Evolutionary conservation across 2,888 invertebrate genomes (phyloP).

Genomic region (Leucoptera coffeella): DNA sequence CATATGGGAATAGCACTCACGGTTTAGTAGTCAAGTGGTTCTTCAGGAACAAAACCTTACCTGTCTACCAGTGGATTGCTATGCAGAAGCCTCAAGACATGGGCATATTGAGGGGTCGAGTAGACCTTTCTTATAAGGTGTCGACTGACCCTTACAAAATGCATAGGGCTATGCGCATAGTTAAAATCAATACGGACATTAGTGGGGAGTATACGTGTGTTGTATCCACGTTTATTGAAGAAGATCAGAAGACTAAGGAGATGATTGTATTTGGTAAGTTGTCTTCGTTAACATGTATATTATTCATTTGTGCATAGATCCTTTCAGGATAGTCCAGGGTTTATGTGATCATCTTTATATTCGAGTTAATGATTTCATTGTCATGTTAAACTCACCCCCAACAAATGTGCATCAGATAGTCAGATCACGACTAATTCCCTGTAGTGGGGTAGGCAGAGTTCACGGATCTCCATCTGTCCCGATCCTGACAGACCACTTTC

Average conservation of each 20-base stretch:
- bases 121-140: slow-evolving; percentile 61
- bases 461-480: too few relatives aligned
- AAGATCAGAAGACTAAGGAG: slow-evolving; percentile 58
- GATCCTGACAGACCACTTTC: too few relatives aligned
- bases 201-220: slow-evolving; percentile 70
- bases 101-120: slow-evolving; percentile 44
- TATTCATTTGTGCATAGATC: neutral
- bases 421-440: too few relatives aligned
- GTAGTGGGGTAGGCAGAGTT: too few relatives aligned
- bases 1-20: slow-evolving; percentile 50
- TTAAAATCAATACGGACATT: slow-evolving; percentile 65
- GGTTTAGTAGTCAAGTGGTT: slow-evolving; percentile 76
- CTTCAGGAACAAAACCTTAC: slow-evolving; percentile 58
- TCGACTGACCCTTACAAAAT: slow-evolving; percentile 61
- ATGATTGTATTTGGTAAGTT: slow-evolving; percentile 64
- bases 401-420: too few relatives aligned
- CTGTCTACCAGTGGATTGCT: slow-evolving; percentile 76
- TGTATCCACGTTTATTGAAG: slow-evolving; percentile 64
- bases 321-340: too few relatives aligned
- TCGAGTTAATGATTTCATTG: too few relatives aligned
- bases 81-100: slow-evolving; percentile 60
- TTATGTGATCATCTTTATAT: too few relatives aligned
- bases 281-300: neutral
- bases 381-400: too few relatives aligned
- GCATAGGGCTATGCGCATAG: slow-evolving; percentile 66